Evolutionary conservation across 2,113 vertebrate species (phyloP).

Genomic region (Jacana jacana): DNA sequence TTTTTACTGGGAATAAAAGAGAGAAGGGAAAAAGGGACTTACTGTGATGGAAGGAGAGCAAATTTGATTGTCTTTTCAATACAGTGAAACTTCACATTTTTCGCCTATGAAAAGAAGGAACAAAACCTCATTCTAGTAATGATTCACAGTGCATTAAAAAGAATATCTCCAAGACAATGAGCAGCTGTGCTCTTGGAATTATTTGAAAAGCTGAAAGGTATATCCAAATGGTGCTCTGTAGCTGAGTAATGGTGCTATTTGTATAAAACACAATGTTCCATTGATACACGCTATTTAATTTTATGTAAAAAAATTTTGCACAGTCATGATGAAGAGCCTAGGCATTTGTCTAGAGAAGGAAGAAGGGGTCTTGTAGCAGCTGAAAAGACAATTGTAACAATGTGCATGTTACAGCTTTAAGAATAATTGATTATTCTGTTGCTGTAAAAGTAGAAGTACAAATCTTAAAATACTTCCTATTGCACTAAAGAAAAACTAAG

Average conservation of each 20-base stretch:
- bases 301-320: background rate
- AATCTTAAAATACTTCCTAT: background rate
- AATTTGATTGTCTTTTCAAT: background rate
- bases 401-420: background rate
- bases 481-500: background rate
- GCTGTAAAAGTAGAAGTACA: background rate
- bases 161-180: background rate
- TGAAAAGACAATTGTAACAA: background rate
- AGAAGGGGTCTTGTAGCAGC: background rate
- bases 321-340: background rate
- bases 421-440: background rate
- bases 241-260: background rate
- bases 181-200: background rate
- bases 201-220: background rate
- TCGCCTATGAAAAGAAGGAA: background rate
- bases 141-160: background rate
- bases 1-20: background rate
- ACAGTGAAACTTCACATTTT: background rate
- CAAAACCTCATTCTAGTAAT: background rate
- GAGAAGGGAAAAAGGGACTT: background rate
- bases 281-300: background rate
- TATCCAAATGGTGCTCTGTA: background rate
- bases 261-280: background rate
- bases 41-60: background rate
- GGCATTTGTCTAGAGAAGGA: background rate